These are phyloP conservation scores for Myiotriccus ornatus DNA, from an alignment of 2,797 vertebrate species.

Conservation along the genomic window DNA sequence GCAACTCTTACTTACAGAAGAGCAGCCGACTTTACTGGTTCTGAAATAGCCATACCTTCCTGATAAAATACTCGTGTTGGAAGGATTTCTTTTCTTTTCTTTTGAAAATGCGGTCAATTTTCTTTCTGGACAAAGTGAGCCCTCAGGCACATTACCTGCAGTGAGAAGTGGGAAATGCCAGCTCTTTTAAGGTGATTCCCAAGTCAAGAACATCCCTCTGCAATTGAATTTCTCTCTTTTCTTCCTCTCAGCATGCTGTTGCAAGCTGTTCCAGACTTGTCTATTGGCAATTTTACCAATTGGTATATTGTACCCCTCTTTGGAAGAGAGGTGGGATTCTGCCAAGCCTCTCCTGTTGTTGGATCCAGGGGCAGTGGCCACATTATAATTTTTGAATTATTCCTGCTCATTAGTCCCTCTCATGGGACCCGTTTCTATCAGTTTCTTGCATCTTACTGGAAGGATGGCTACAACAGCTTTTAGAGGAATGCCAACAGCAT, in stretches of 20 bases:
- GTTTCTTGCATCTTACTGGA: background rate
- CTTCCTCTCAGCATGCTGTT: background rate
- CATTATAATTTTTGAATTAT: background rate
- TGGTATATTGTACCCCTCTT: accelerated
- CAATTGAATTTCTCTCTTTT: background rate
- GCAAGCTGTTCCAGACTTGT: background rate
- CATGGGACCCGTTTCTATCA: background rate
- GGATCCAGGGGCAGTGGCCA: background rate
- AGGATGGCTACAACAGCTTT: background rate
- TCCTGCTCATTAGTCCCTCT: background rate
- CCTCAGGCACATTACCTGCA: background rate
- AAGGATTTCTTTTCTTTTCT: background rate
- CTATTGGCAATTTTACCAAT: background rate
- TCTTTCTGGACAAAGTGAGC: background rate
- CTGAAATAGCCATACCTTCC: background rate
- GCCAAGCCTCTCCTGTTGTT: background rate
- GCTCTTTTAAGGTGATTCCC: background rate
- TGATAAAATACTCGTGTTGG: background rate
- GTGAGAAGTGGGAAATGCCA: background rate
- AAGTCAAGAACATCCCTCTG: background rate
- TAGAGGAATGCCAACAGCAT: background rate
- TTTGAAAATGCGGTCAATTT: background rate
- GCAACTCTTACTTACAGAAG: background rate
- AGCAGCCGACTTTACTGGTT: background rate
- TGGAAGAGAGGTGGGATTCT: background rate